Percentiles rank a stretch among this genome's conserved stretches.
phyloP scores from a whole-genome alignment of 1,140 invertebrate species.

The Streblospio benedicti region DNA sequence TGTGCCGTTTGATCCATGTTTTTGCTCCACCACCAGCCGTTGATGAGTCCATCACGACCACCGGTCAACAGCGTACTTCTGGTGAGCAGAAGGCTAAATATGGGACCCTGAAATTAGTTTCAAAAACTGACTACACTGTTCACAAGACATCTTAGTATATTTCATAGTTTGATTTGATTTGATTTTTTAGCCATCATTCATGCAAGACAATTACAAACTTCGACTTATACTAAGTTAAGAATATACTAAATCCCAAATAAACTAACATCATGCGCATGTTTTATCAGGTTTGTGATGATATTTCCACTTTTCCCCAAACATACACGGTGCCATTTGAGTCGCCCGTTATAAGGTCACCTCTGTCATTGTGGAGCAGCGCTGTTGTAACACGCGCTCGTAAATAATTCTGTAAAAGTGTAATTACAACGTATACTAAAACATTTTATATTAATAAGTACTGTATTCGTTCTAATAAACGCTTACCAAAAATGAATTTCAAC shows the following conservation, averaged over 20 bases:
- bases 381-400: slow-evolving; percentile 86
- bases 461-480: no score
- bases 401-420: slow-evolving; percentile 49
- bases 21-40: slow-evolving; percentile 31
- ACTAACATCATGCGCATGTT: slow-evolving; percentile 76
- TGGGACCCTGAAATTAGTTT: slow-evolving; percentile 28
- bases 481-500: no score
- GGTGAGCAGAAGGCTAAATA: slow-evolving; percentile 27
- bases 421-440: background rate
- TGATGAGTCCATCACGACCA: slow-evolving; percentile 30
- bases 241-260: no score
- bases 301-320: slow-evolving; percentile 67
- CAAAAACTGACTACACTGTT: background rate
- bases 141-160: no score
- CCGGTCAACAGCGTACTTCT: slow-evolving; percentile 28
- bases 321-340: slow-evolving; percentile 85
- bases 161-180: no score
- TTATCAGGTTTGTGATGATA: slow-evolving; percentile 55
- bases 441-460: no score
- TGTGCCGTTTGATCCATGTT: slow-evolving; percentile 28
- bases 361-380: slow-evolving; percentile 74
- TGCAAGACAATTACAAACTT: no score
- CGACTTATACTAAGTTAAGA: no score
- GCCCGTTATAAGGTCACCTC: slow-evolving; percentile 81
- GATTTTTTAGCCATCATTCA: no score